Evolutionary conservation across 2,888 invertebrate genomes (phyloP).

Genomic region (Apodemia zela): DNA sequence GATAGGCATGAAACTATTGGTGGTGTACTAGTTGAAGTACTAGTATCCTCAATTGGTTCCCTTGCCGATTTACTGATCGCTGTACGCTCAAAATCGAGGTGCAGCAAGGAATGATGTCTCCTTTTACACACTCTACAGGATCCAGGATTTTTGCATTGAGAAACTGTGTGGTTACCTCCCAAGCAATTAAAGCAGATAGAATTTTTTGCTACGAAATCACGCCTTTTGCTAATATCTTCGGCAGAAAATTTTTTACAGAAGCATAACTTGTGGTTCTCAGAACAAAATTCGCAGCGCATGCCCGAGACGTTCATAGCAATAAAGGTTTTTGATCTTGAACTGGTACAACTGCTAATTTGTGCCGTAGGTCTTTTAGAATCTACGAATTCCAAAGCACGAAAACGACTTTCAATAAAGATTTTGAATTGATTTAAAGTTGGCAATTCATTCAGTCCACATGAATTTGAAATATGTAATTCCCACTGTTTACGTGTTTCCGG

Average conservation of each 20-base stretch:
- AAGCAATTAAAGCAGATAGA: constrained; percentile 16
- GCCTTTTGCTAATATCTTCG: constrained; percentile 22
- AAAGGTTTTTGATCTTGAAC: too few species aligned
- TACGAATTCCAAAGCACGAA: constrained; percentile 30
- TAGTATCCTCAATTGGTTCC: too few species aligned
- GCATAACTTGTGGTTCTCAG: constrained; percentile 31
- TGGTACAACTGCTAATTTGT: too few species aligned
- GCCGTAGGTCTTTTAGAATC: neutral
- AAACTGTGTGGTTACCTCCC: constrained; percentile 29
- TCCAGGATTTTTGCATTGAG: constrained; percentile 25
- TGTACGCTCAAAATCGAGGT: too few species aligned
- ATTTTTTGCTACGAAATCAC: constrained; percentile 31
- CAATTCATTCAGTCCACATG: constrained; percentile 24
- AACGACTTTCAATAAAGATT: constrained; percentile 29
- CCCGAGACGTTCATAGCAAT: constrained; percentile 1
- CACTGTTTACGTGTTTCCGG: constrained; percentile 30
- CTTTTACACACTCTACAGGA: neutral
- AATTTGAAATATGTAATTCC: constrained; percentile 29
- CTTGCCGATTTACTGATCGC: too few species aligned
- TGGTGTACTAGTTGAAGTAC: too few species aligned
- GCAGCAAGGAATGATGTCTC: too few species aligned
- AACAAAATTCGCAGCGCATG: constrained; percentile 31
- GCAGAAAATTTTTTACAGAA: constrained; percentile 32
- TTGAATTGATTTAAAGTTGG: constrained; percentile 31
- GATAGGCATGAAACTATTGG: too few species aligned